Evolutionary conservation across 2,113 vertebrate species (phyloP).

Genomic region (Tachysurus vachellii): DNA sequence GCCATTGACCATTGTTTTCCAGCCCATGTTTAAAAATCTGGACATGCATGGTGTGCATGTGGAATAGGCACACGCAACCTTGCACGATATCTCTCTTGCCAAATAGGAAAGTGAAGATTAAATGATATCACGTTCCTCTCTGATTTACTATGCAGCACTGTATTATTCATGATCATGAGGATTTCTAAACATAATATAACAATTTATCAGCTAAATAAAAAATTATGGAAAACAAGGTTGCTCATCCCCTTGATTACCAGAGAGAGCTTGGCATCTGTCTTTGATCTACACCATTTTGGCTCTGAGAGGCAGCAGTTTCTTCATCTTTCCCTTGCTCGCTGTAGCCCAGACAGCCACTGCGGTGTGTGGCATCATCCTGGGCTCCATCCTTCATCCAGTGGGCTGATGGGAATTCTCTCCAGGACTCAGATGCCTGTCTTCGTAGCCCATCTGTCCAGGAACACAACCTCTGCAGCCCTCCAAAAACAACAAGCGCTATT

Average conservation of each 20-base stretch:
- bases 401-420: slow-evolving; percentile 72
- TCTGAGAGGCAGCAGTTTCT: slow-evolving; percentile 31
- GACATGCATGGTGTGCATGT: background rate
- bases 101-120: slow-evolving; percentile 24
- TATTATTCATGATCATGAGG: slow-evolving; percentile 37
- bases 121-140: slow-evolving; percentile 29
- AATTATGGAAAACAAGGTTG: slow-evolving; percentile 23
- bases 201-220: slow-evolving; percentile 49
- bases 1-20: background rate
- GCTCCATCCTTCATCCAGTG: slow-evolving; percentile 76
- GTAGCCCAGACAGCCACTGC: slow-evolving; percentile 69
- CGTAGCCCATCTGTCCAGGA: slow-evolving; percentile 79
- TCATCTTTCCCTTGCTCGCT: slow-evolving; percentile 40
- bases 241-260: slow-evolving; percentile 48
- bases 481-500: slow-evolving; percentile 52
- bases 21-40: background rate
- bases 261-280: slow-evolving; percentile 43
- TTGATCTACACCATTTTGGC: slow-evolving; percentile 37
- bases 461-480: slow-evolving; percentile 63
- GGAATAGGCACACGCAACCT: background rate
- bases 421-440: slow-evolving; percentile 74
- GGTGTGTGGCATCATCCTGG: slow-evolving; percentile 65
- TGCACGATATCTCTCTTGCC: background rate
- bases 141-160: slow-evolving; percentile 38
- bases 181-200: slow-evolving; percentile 33